Conservation (phyloP, 2,888 invertebrate genomes). For the Stegophylla sp. region DNA sequence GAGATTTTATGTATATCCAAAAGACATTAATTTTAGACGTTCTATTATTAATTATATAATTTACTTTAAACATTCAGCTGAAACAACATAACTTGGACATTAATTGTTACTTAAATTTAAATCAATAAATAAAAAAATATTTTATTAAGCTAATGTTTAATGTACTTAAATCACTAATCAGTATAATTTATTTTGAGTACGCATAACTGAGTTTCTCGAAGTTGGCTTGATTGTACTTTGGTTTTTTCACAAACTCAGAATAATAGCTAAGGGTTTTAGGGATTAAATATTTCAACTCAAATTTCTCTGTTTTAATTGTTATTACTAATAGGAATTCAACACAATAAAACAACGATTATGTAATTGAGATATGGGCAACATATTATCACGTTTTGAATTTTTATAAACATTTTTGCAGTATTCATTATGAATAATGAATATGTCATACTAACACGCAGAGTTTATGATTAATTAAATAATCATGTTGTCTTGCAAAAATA, state of each 20-base stretch:
- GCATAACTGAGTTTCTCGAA: conserved; percentile 8
- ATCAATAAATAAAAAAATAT: background rate
- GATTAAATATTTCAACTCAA: conserved; percentile 25
- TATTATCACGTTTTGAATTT: background rate
- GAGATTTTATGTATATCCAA: too few species aligned
- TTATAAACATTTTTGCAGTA: conserved; percentile 1
- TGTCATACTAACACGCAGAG: background rate
- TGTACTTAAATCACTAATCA: background rate
- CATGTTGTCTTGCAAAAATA: conserved; percentile 33
- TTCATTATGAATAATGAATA: background rate
- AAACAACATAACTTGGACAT: too few species aligned
- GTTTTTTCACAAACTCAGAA: conserved; percentile 22
- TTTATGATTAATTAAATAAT: conserved; percentile 45
- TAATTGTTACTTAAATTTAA: background rate
- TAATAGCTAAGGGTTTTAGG: conserved; percentile 30
- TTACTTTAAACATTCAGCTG: too few species aligned
- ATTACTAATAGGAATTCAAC: conserved; percentile 19
- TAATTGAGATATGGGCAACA: conserved; percentile 1
- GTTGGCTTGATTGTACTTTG: conserved; percentile 32
- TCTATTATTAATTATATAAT: too few species aligned
- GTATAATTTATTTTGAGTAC: background rate
- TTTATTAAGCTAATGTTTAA: background rate
- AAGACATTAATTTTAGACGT: too few species aligned
- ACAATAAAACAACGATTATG: conserved; percentile 8
- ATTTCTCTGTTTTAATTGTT: conserved; percentile 20